A percentile compares a stretch with the other conserved stretches of the same genome.
These are phyloP conservation scores for Catharus ustulatus DNA, from an alignment of 2,797 vertebrate species.

Conservation along the genomic window DNA sequence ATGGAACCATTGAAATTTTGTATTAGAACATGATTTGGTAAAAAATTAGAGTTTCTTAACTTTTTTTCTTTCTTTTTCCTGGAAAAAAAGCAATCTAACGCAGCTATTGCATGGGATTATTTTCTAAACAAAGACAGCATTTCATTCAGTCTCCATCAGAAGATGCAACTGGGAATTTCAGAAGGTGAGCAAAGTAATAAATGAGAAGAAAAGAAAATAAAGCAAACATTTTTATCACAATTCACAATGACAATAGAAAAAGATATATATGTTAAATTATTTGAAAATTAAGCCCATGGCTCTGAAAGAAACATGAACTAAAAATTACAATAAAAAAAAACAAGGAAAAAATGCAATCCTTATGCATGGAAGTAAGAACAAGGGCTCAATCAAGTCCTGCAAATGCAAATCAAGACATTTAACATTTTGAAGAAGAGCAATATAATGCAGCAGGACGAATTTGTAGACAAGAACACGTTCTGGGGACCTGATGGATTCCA, in stretches of 20 bases:
- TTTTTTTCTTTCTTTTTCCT: background rate
- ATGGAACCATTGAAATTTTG: background rate
- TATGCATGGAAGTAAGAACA: background rate
- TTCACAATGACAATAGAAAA: background rate
- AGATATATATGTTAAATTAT: background rate
- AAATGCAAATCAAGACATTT: slow-evolving; percentile 40
- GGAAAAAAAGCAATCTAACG: background rate
- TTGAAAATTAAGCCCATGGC: background rate
- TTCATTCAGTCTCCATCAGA: background rate
- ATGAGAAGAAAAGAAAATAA: background rate
- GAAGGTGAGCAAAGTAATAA: background rate
- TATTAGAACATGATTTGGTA: background rate
- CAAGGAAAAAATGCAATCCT: background rate
- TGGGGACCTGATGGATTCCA: background rate
- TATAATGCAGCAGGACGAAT: background rate
- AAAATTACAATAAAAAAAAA: background rate
- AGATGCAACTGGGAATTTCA: background rate
- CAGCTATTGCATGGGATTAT: background rate
- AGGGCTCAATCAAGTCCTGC: slow-evolving; percentile 1
- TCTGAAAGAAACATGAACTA: background rate
- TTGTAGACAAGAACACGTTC: background rate
- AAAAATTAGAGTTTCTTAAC: background rate
- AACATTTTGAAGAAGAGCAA: background rate
- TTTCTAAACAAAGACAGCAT: background rate
- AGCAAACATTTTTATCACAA: background rate